These are phyloP conservation scores for Brachionus asplanchnoidis DNA, from an alignment of 1,140 invertebrate genomes.

Conservation along the genomic window DNA sequence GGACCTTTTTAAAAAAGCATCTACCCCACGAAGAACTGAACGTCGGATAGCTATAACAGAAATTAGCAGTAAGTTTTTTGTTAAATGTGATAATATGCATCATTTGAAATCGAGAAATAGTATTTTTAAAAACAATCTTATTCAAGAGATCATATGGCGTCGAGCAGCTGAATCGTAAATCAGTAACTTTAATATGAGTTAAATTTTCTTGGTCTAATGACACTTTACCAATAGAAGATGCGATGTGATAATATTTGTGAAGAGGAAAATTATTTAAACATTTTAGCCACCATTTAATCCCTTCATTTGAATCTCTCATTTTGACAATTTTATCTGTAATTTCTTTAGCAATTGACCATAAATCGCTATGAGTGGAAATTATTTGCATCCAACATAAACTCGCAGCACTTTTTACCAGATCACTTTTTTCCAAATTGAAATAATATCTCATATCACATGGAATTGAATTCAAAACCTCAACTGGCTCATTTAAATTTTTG, in stretches of 20 bases:
- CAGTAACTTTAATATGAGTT: neutral
- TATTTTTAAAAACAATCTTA: neutral
- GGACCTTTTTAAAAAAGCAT: neutral
- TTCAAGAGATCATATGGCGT: neutral
- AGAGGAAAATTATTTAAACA: neutral
- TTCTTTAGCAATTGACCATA: neutral
- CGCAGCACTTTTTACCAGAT: neutral
- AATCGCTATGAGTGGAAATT: neutral
- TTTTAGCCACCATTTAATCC: conserved; percentile 8
- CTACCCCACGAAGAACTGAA: neutral
- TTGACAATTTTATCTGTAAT: neutral
- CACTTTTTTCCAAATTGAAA: neutral
- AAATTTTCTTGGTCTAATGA: neutral
- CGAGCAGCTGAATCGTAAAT: neutral
- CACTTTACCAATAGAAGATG: neutral
- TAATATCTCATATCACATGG: neutral
- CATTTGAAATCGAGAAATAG: neutral
- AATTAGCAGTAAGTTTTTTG: neutral
- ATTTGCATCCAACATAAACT: neutral
- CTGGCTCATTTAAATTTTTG: neutral
- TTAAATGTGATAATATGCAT: neutral
- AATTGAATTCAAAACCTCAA: neutral
- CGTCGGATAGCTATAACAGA: neutral
- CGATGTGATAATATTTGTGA: neutral
- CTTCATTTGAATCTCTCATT: conserved; percentile 3